A percentile compares a stretch with the other conserved stretches of the same genome.
These are phyloP conservation scores for Drosophila colorata DNA, from an alignment of 2,888 invertebrate genomes.

Conservation along the genomic window DNA sequence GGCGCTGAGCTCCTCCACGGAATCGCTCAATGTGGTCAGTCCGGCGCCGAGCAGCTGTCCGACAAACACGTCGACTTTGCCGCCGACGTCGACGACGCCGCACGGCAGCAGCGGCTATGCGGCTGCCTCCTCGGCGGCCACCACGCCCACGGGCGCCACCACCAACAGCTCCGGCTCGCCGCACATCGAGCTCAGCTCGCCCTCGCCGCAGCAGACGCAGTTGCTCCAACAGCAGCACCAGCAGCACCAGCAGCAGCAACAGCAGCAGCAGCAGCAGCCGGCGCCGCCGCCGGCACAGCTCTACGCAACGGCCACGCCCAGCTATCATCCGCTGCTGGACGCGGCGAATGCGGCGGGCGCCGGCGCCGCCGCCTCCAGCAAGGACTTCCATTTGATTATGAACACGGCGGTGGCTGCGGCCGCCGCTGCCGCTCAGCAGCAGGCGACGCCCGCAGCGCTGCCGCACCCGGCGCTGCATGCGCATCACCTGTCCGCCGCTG, in stretches of 20 bases:
- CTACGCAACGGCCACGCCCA: constrained; percentile 59
- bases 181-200: constrained; percentile 82
- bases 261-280: constrained; percentile 49
- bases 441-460: constrained; percentile 64
- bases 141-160: constrained; percentile 74
- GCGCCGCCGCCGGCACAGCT: constrained; percentile 23
- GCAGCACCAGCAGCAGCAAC: constrained; percentile 49
- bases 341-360: constrained; percentile 81
- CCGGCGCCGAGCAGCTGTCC: constrained; percentile 76
- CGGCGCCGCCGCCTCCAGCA: constrained; percentile 79
- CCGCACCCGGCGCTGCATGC: constrained; percentile 56
- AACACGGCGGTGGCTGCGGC: constrained; percentile 83
- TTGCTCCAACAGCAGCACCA: constrained; percentile 53
- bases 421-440: constrained; percentile 78
- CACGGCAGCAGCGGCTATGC: constrained; percentile 61
- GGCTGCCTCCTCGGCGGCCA: constrained; percentile 69
- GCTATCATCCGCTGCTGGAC: constrained; percentile 82
- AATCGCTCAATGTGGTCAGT: constrained; percentile 85
- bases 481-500: constrained; percentile 64
- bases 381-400: constrained; percentile 84
- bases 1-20: constrained; percentile 80
- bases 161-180: constrained; percentile 81
- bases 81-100: constrained; percentile 62
- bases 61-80: constrained; percentile 55
- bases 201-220: constrained; percentile 72